Conservation (phyloP, 1,140 invertebrate genomes). For the Stenopsyche tienmushanensis region DNA sequence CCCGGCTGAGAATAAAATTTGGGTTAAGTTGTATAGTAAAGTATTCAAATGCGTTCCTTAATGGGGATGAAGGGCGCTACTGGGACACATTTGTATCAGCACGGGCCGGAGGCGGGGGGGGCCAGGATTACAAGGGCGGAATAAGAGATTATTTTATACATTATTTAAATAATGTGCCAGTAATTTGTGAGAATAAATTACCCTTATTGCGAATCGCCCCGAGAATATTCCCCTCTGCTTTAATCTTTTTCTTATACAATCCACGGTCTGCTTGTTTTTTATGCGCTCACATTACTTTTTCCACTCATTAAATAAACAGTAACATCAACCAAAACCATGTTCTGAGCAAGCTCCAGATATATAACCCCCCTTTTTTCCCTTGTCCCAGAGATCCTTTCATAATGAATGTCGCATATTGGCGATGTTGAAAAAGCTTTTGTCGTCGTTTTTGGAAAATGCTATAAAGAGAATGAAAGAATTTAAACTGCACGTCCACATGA, state of each 20-base stretch:
- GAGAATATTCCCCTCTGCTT: constrained; percentile 2
- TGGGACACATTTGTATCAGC: constrained; percentile 40
- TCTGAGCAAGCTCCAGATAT: too few relatives aligned
- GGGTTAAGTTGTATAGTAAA: constrained; percentile 39
- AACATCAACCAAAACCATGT: too few relatives aligned
- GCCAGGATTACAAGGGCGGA: constrained; percentile 19
- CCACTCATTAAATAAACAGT: background rate
- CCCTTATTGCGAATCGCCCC: background rate
- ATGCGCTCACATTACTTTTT: background rate
- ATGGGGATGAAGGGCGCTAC: constrained; percentile 38
- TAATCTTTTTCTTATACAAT: background rate
- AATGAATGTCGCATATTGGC: too few relatives aligned
- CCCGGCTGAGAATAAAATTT: constrained; percentile 34
- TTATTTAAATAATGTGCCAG: constrained; percentile 29
- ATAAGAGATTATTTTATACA: constrained; percentile 32
- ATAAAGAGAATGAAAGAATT: too few relatives aligned
- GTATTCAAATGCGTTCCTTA: constrained; percentile 36
- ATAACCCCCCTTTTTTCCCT: too few relatives aligned
- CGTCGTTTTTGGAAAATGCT: too few relatives aligned
- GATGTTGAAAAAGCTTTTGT: too few relatives aligned
- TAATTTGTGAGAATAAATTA: constrained; percentile 27
- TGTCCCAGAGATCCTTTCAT: too few relatives aligned
- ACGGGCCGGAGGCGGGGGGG: background rate
- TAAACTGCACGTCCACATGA: too few relatives aligned
- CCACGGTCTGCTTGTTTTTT: background rate